Evolutionary conservation across 2,797 vertebrate genomes (phyloP), one percentile per base, ranked within the genome.

Genomic region (Microcaecilia unicolor): DNA sequence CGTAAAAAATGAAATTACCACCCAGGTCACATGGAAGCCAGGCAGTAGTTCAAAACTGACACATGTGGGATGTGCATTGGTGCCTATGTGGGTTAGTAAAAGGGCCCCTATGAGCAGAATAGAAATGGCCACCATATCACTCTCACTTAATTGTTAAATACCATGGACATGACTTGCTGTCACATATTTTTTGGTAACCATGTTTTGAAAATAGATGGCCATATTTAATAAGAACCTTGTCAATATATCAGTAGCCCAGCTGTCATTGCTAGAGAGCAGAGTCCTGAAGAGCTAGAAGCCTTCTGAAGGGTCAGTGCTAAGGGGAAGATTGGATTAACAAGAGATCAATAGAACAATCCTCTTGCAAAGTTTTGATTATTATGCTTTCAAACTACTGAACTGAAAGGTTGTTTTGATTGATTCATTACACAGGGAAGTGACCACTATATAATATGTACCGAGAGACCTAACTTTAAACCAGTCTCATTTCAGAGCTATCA

Each of bases 331-430:
- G 56, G 45, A 62, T 65, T 70, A 64, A 53, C 32, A 27, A 43
- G 44, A 64, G 31, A 70, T 72, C 68, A 55, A 64, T 64, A 31
- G 16, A 44, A 45, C n/a, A 37, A 20, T 50, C 59, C 49, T 44
- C 9, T 22, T 43, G 29, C 8, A 7, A 35, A 39, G 4, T 44
- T 64, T 50, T 46, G 41, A 44, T 59, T 54, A 37, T 56, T 60
- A 43, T 30, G 12, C 22, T 60, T 24, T 59, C 18, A 0, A 1
- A n/a, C 26, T 28, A 29, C 34, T 51, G 30, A 35, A 22, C 19
- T 31, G 32, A 58, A 53, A 58, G 18, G 16, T 28, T 55, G 21
- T 41, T 61, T 47, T 43, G 37, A 56, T 25, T 57, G 44, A 53
- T 59, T 67, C 28, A 21, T 68, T 48, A 54, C 29, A 34, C 18